These are phyloP conservation scores for Odontophorus gujanensis DNA, from an alignment of 2,113 vertebrate genomes.

Conservation along the genomic window DNA sequence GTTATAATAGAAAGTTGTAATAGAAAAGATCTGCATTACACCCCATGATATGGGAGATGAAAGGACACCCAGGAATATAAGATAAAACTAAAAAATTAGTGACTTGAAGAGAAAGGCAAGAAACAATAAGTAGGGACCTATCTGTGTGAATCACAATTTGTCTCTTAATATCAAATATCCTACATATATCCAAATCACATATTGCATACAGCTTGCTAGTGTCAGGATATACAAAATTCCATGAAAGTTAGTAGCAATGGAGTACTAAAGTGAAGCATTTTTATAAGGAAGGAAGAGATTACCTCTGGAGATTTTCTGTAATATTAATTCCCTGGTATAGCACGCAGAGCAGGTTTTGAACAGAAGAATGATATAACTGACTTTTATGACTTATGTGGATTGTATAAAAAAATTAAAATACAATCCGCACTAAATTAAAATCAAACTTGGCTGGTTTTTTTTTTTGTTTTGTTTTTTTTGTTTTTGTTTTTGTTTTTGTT, in stretches of 20 bases:
- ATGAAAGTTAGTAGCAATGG: neutral
- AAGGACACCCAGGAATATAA: neutral
- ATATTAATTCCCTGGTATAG: neutral
- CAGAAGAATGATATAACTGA: slow-evolving; percentile 1
- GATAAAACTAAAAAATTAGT: neutral
- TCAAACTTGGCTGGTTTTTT: neutral
- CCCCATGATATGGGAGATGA: neutral
- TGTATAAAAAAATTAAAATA: slow-evolving; percentile 16
- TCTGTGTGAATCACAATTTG: neutral
- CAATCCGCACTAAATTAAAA: slow-evolving; percentile 51
- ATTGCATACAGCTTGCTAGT: neutral
- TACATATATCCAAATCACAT: neutral
- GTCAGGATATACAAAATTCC: slow-evolving; percentile 2
- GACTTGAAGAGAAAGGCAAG: neutral
- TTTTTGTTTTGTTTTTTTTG: neutral
- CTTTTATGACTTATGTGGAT: neutral
- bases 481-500: too few species aligned
- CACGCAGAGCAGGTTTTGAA: neutral
- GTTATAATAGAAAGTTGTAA: neutral
- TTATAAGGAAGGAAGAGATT: slow-evolving; percentile 3
- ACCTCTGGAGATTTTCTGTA: neutral
- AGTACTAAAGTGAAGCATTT: neutral
- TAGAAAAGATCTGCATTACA: neutral
- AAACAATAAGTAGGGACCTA: neutral
- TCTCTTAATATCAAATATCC: neutral